Conservation (phyloP, 2,113 vertebrate genomes). For the Synchiropus splendidus region DNA sequence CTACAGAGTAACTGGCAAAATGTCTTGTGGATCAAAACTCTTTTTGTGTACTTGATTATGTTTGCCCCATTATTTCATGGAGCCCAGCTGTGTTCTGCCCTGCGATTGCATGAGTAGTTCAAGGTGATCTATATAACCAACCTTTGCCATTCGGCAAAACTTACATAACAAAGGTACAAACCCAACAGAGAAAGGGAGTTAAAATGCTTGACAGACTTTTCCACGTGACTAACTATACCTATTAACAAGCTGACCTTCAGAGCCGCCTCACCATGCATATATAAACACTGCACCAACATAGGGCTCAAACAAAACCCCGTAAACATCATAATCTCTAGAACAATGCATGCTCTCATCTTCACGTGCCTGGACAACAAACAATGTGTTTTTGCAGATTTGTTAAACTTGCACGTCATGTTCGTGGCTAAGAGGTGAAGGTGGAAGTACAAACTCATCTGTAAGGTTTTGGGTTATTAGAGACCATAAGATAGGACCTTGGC, state of each 20-base stretch:
- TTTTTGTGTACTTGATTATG: constrained; percentile 5
- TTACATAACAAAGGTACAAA: constrained; percentile 25
- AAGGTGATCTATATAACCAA: constrained; percentile 13
- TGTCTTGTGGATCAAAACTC: constrained; percentile 30
- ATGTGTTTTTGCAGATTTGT: constrained; percentile 43
- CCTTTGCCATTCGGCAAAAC: constrained; percentile 13
- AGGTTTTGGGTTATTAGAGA: too few relatives aligned
- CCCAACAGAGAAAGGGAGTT: constrained; percentile 31
- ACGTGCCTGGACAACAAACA: constrained; percentile 38
- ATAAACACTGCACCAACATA: constrained; percentile 55
- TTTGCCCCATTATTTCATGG: too few relatives aligned
- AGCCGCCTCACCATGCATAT: constrained; percentile 57
- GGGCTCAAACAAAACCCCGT: constrained; percentile 55
- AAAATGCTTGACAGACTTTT: constrained; percentile 35
- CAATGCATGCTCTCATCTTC: constrained; percentile 62
- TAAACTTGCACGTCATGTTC: constrained; percentile 43
- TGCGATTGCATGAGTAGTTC: constrained; percentile 17
- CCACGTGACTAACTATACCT: constrained; percentile 46
- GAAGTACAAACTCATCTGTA: constrained; percentile 1
- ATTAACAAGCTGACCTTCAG: constrained; percentile 36
- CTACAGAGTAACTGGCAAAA: constrained; percentile 48
- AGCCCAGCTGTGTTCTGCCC: constrained; percentile 5
- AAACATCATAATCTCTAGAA: constrained; percentile 59
- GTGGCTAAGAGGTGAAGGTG: constrained; percentile 21
- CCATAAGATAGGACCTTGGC: too few relatives aligned